Evolutionary conservation across 1,140 invertebrate genomes (phyloP).

Genomic region (Tribolium madens): DNA sequence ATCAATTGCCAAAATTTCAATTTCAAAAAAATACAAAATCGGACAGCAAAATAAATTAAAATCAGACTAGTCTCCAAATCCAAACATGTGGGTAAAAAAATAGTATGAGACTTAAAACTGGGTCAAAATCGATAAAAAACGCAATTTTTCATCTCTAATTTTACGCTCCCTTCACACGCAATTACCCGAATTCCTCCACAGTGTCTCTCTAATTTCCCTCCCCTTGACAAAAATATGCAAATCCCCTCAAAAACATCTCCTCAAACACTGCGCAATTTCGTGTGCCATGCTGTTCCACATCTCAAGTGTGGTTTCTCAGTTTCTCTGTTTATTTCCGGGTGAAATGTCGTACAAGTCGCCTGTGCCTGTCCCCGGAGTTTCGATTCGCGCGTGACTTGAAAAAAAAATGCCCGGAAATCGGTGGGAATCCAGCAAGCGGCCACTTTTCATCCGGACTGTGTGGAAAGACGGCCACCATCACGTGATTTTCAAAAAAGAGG

Average conservation of each 20-base stretch:
- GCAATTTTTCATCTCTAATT: too few relatives aligned
- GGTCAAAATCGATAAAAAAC: too few relatives aligned
- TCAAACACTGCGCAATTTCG: constrained; percentile 20
- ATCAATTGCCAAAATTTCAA: too few relatives aligned
- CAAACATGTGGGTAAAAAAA: too few relatives aligned
- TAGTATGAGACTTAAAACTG: too few relatives aligned
- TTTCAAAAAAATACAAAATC: too few relatives aligned
- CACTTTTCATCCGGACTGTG: constrained; percentile 77
- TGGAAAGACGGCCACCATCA: constrained; percentile 80
- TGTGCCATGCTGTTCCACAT: constrained; percentile 48
- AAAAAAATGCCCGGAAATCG: constrained; percentile 58
- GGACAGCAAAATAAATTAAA: too few relatives aligned
- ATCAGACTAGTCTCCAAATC: too few relatives aligned
- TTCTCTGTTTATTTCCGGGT: constrained; percentile 44
- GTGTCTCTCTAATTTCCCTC: neutral
- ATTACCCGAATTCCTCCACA: neutral
- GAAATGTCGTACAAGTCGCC: constrained; percentile 46
- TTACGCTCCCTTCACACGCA: too few relatives aligned
- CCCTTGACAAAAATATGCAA: neutral
- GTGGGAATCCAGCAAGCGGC: constrained; percentile 79
- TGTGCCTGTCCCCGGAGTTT: constrained; percentile 47
- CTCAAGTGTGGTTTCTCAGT: constrained; percentile 41
- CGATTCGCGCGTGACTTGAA: constrained; percentile 41
- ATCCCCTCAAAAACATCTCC: neutral
- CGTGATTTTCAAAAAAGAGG: constrained; percentile 74